Evolutionary conservation across 2,797 vertebrate genomes (phyloP).

Genomic region (Sylvia borin): DNA sequence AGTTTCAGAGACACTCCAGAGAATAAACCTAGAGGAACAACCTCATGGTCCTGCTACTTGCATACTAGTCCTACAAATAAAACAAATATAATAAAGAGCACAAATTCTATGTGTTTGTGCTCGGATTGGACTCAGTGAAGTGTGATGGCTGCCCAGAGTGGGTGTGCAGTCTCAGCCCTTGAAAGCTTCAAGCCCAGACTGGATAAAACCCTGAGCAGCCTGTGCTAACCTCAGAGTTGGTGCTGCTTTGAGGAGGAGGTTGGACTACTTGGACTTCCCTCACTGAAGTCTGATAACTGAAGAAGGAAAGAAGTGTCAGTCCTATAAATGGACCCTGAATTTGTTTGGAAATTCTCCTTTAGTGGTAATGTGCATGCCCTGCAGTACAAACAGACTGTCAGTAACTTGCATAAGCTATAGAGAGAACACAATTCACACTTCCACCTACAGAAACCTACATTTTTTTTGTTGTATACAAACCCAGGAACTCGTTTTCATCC

Average conservation of each 20-base stretch:
- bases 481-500: neutral
- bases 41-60: accelerated
- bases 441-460: neutral
- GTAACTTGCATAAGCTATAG: neutral
- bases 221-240: neutral
- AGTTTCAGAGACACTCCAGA: neutral
- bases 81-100: neutral
- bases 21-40: neutral
- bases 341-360: neutral
- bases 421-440: neutral
- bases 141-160: neutral
- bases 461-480: neutral
- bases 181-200: neutral
- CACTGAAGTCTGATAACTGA: neutral
- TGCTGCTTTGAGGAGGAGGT: neutral
- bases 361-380: accelerated
- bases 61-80: neutral
- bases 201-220: neutral
- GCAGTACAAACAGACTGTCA: neutral
- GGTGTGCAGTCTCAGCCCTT: neutral
- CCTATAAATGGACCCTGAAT: neutral
- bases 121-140: neutral
- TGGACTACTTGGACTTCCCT: neutral
- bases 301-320: neutral
- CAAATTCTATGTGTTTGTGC: neutral